phyloP scores from a whole-genome alignment of 2,113 vertebrate genomes.

The Pelvicachromis taeniatus region DNA sequence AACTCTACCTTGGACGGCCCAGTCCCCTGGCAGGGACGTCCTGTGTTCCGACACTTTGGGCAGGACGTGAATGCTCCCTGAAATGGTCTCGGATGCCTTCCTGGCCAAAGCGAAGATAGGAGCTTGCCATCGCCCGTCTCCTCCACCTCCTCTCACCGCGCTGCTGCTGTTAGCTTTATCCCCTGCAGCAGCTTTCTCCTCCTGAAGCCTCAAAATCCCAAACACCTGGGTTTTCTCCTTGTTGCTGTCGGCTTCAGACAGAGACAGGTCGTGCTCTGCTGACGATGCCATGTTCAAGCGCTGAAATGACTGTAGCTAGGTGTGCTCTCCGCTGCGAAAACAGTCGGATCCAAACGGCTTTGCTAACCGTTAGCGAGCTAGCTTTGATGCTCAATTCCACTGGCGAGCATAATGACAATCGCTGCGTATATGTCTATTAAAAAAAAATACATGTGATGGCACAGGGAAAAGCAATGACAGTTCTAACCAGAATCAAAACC shows the following conservation, averaged over 20 bases:
- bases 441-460: conserved; percentile 7
- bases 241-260: conserved; percentile 70
- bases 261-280: conserved; percentile 74
- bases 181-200: conserved; percentile 60
- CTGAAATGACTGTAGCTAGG: not conserved
- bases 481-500: not conserved
- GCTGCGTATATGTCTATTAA: not conserved
- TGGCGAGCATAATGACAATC: conserved; percentile 26
- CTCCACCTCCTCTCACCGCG: conserved; percentile 46
- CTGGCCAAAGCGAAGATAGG: conserved; percentile 80
- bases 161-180: conserved; percentile 55
- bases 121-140: conserved; percentile 78
- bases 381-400: conserved; percentile 13
- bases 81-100: conserved; percentile 79
- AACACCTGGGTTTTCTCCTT: conserved; percentile 75
- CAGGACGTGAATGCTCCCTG: conserved; percentile 77
- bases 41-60: conserved; percentile 76
- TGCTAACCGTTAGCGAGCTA: conserved; percentile 1
- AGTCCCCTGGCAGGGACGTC: conserved; percentile 69
- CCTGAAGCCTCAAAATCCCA: conserved; percentile 76
- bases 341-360: not conserved
- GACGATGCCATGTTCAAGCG: conserved; percentile 71
- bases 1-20: conserved; percentile 71
- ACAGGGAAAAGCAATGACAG: conserved; percentile 11
- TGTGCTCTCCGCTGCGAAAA: not conserved